Conservation (phyloP, 2,113 vertebrate genomes). For the Microcebus griseorufus region DNA sequence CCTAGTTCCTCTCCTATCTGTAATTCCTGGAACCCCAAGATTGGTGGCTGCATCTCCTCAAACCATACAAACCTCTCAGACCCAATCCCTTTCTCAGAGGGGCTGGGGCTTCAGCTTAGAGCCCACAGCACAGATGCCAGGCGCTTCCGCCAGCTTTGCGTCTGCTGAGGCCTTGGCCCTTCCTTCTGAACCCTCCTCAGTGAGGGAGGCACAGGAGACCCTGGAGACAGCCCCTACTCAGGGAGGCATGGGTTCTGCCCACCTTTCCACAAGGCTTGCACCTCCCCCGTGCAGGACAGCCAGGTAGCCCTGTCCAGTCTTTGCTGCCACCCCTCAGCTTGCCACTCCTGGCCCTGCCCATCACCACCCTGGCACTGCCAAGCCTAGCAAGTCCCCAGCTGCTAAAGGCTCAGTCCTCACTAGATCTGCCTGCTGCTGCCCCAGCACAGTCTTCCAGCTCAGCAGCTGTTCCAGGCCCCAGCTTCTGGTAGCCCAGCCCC, state of each 20-base stretch:
- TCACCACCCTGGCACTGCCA: neutral
- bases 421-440: neutral
- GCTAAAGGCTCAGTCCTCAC: neutral
- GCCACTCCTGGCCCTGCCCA: neutral
- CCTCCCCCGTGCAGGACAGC: neutral
- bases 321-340: neutral
- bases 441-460: neutral
- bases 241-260: neutral
- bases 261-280: accelerated
- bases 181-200: neutral
- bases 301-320: neutral
- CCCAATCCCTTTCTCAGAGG: neutral
- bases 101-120: neutral
- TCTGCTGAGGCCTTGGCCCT: neutral
- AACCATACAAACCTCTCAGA: neutral
- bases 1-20: neutral
- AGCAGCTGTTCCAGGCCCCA: too few relatives aligned
- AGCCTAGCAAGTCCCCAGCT: neutral
- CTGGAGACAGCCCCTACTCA: neutral
- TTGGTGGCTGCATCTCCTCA: neutral
- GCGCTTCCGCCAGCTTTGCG: neutral
- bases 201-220: neutral
- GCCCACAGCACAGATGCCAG: neutral
- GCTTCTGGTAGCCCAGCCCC: neutral
- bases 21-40: neutral